Evolutionary conservation across 2,888 invertebrate genomes (phyloP).

Genomic region (Nasonia oneida): DNA sequence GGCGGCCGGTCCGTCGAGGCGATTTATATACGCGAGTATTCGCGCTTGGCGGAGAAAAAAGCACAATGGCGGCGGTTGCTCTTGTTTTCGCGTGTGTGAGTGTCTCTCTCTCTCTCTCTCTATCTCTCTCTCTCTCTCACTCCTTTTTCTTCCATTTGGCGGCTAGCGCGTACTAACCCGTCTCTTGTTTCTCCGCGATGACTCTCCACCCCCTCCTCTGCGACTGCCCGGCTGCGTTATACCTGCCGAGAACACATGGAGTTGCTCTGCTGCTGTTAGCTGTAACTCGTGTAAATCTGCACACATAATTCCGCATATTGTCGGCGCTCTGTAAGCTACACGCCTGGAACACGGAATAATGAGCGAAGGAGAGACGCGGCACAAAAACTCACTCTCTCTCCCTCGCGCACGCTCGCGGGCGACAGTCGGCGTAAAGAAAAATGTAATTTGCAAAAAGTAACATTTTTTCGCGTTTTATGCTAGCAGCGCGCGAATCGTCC

Average conservation of each 20-base stretch:
- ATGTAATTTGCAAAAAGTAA: conserved; percentile 16
- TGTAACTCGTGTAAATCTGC: conserved; percentile 55
- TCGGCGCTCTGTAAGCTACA: conserved; percentile 38
- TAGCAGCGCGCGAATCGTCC: not conserved
- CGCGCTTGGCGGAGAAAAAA: conserved; percentile 52
- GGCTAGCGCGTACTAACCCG: conserved; percentile 5
- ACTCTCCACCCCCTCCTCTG: not conserved
- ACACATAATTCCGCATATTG: conserved; percentile 52
- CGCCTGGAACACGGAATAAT: conserved; percentile 35
- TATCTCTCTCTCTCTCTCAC: conserved; percentile 26
- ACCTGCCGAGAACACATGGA: conserved; percentile 45
- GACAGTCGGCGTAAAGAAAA: conserved; percentile 13
- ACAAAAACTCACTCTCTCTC: conserved; percentile 19
- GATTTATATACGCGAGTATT: conserved; percentile 57
- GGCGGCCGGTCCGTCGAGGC: conserved; percentile 40
- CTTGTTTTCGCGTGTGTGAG: not conserved
- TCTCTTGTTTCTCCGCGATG: conserved; percentile 44
- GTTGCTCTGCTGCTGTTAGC: not conserved
- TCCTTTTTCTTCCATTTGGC: conserved; percentile 52
- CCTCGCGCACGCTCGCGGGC: not conserved
- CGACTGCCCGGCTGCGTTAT: conserved; percentile 29
- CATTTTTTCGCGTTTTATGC: conserved; percentile 1
- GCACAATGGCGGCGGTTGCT: conserved; percentile 57
- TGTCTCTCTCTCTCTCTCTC: not conserved
- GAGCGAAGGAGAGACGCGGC: conserved; percentile 18